Base-by-base conservation (phyloP, 2,888 invertebrate species). In the Drosophila anomalipes region DNA sequence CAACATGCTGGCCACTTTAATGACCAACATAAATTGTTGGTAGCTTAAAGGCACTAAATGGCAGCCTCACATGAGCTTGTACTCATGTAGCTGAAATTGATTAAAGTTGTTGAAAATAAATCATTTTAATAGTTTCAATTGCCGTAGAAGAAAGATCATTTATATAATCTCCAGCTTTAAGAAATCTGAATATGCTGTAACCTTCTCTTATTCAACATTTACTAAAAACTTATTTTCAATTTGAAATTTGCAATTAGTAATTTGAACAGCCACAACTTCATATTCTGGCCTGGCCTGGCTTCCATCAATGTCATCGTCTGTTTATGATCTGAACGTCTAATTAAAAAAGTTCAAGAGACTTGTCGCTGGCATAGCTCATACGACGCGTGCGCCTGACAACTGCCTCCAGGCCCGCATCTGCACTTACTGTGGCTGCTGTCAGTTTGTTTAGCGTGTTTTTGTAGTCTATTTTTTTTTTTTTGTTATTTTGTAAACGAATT, bases 331-430 rank as follows among this genome's bases (percentile, higher is more conserved):
- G 58, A 63, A 52, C 61, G 74, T 61, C 63, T 86, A 89, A 86
- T 89, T 86, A 84, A 86, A 86, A 86, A 86, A 86, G 82, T 88
- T 86, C 64, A 70, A 81, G 81, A 77, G 74, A 52, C 74, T 78
- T 73, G 51, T 65, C 59, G 53, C 67, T 52, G 56, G 62, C 74
- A 89, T 83, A 52, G 64, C 89, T 80, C 82, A 86, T 88, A 86
- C 86, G 82, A 78, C 83, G 61, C 59, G 78, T 86, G 35, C 57
- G 70, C 77, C 83, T 63, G 51, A 54, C 52, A 64, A 51, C 60
- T 49, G 57, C 22, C 19, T 16, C 28, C 33, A 19, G 37, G 35
- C 41, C 60, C 41, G 19, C 47, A 60, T 60, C 37, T 44, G 47
- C 19, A 35, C 32, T 61, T 49, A n/a, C 39, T n/a, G 26, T 51